Evolutionary conservation across 1,140 invertebrate genomes (phyloP), one percentile per base, ranked within the genome.

Genomic region (Agraylea sexmaculata): DNA sequence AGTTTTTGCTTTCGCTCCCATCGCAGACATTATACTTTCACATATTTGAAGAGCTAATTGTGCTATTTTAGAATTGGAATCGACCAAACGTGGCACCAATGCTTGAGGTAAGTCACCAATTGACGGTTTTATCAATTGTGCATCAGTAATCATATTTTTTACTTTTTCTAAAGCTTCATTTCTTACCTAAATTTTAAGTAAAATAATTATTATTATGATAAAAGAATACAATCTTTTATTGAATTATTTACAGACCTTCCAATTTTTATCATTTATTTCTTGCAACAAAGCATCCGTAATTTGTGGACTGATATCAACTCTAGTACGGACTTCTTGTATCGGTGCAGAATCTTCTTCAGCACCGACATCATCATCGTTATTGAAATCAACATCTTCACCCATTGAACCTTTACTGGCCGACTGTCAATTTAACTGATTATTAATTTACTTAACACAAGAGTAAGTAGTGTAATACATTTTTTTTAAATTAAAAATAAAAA

Each of bases 41-140:
- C 87, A 89, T 37, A 94, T 79, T 25, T 75, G 75, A 13, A 94
- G 61, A 1, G 89, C 74, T 15, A 77, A 77, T 49, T 83, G 81
- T 1, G 87, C 85, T 47, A 96, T 75, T 60, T 89, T 92, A 20
- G 84, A 87, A 63, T 96, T 96, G 19, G 86, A 88, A 56, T 96
- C 92, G 0, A 78, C 63, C 3, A 94, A 63, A 16, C 90, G 68
- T 2, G 74, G 69, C 4, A 77, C 75, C 13, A 96, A 58, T 3
- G 80, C 79, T 40, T 80, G 75, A 0, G 87, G 83, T 5, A 93
- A 60, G 52, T 90, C 83, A 0, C 88, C 88, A 16, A 95, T 70
- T 34, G 77, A 78, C 0, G 82, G 64, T 48, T 84, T 87, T 35
- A 93, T 86, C 22, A 83, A 77, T 47, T 83, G 80, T 0, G 80